phyloP scores from a whole-genome alignment of 1,140 invertebrate genomes.

The Drosophila repletoides region DNA sequence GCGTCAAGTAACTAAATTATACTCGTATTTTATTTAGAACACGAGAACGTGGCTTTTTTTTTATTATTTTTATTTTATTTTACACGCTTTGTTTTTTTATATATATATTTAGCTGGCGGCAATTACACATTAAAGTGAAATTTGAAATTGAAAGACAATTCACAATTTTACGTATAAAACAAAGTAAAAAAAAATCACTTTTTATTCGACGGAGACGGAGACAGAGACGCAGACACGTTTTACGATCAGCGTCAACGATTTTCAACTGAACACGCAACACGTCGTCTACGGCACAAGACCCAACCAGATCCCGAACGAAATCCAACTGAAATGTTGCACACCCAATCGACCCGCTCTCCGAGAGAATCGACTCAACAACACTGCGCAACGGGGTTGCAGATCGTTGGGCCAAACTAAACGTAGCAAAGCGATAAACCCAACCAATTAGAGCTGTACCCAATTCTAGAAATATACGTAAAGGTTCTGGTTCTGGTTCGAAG shows the following conservation, averaged over 20 bases:
- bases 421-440: no score
- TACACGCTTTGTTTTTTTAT: conserved; percentile 27
- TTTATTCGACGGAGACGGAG: conserved; percentile 11
- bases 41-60: conserved; percentile 61
- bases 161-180: conserved; percentile 30
- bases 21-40: conserved; percentile 38
- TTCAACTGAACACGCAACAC: conserved; percentile 39
- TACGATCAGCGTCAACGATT: conserved; percentile 51
- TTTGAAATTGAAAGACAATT: conserved; percentile 57
- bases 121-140: conserved; percentile 69
- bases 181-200: conserved; percentile 14
- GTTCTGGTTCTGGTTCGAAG: no score
- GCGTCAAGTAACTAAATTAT: conserved; percentile 35
- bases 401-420: neutral
- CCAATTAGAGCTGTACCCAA: neutral
- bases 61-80: conserved; percentile 16
- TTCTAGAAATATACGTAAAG: neutral
- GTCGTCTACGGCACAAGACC: conserved; percentile 4
- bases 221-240: conserved; percentile 48
- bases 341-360: conserved; percentile 1
- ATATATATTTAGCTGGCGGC: conserved; percentile 62
- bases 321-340: conserved; percentile 7
- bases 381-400: conserved; percentile 6
- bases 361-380: conserved; percentile 41
- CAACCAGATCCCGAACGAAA: conserved; percentile 13